Evolutionary conservation across 2,888 invertebrate genomes (phyloP).

Genomic region (Melitaea athalia): DNA sequence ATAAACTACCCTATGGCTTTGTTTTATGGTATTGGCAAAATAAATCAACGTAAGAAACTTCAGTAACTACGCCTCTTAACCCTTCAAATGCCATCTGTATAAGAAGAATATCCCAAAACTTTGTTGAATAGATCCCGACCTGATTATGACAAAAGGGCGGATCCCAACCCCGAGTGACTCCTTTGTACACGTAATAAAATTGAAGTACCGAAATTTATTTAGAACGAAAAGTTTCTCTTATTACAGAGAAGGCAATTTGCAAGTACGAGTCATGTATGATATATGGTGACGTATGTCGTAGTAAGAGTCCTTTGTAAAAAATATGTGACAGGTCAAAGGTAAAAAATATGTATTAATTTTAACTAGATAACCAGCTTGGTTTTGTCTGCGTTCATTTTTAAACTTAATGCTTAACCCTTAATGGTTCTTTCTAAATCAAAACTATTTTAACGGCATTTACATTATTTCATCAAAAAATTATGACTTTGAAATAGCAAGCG

Average conservation of each 20-base stretch:
- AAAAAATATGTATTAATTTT: no score
- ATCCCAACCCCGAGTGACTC: background rate
- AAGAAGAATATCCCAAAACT: conserved; percentile 28
- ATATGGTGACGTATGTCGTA: background rate
- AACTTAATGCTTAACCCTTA: no score
- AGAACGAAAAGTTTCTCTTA: conserved; percentile 1
- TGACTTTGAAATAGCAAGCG: no score
- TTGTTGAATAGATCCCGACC: conserved; percentile 26
- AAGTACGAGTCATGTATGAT: background rate
- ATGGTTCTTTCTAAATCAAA: no score
- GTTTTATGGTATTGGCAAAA: background rate
- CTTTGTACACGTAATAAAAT: background rate
- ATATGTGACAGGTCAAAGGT: background rate
- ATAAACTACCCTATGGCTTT: no score
- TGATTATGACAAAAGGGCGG: conserved; percentile 38
- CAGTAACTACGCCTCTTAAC: background rate
- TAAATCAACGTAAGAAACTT: background rate
- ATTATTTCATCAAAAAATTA: no score
- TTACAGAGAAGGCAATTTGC: background rate
- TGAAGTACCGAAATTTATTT: background rate
- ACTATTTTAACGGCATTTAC: no score
- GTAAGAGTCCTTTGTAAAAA: background rate
- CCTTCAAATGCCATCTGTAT: background rate
- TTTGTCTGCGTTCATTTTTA: no score
- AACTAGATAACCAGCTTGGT: no score